These are phyloP conservation scores for Amphimallon solstitiale DNA, from an alignment of 2,888 invertebrate species.

Conservation along the genomic window DNA sequence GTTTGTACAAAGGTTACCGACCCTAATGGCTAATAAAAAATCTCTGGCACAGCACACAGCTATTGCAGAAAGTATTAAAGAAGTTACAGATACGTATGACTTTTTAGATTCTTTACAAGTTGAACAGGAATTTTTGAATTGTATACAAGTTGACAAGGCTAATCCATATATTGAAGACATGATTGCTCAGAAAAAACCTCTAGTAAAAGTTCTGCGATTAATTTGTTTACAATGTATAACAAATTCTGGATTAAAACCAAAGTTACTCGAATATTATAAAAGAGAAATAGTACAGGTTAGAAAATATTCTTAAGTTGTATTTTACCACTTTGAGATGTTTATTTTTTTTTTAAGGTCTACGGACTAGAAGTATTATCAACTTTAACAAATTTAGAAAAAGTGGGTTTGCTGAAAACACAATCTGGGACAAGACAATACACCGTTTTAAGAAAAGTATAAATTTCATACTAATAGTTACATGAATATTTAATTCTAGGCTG, in stretches of 20 bases:
- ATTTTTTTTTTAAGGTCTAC: slow-evolving; percentile 75
- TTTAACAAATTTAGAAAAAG: slow-evolving; percentile 86
- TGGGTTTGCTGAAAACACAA: slow-evolving; percentile 82
- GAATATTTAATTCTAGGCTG: too few relatives aligned
- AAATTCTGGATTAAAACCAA: slow-evolving; percentile 91
- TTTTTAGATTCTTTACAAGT: slow-evolving; percentile 62
- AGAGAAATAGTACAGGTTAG: slow-evolving; percentile 67
- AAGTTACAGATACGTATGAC: slow-evolving; percentile 69
- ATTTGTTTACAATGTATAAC: slow-evolving; percentile 94
- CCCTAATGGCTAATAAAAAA: slow-evolving; percentile 86
- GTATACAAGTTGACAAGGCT: slow-evolving; percentile 90
- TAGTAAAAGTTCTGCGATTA: slow-evolving; percentile 85
- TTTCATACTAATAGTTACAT: background rate
- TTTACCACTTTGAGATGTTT: background rate
- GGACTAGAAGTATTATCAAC: slow-evolving; percentile 86
- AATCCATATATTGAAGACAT: slow-evolving; percentile 91
- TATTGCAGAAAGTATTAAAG: slow-evolving; percentile 93
- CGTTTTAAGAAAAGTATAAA: slow-evolving; percentile 75
- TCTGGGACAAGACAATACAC: slow-evolving; percentile 78
- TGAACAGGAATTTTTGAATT: slow-evolving; percentile 93
- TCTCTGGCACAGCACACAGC: slow-evolving; percentile 90
- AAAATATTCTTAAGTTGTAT: background rate
- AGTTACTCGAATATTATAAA: slow-evolving; percentile 77
- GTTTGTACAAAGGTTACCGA: slow-evolving; percentile 89
- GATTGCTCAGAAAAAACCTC: slow-evolving; percentile 84